phyloP scores from a whole-genome alignment of 2,113 vertebrate species.

The Eulacestoma nigropectus region DNA sequence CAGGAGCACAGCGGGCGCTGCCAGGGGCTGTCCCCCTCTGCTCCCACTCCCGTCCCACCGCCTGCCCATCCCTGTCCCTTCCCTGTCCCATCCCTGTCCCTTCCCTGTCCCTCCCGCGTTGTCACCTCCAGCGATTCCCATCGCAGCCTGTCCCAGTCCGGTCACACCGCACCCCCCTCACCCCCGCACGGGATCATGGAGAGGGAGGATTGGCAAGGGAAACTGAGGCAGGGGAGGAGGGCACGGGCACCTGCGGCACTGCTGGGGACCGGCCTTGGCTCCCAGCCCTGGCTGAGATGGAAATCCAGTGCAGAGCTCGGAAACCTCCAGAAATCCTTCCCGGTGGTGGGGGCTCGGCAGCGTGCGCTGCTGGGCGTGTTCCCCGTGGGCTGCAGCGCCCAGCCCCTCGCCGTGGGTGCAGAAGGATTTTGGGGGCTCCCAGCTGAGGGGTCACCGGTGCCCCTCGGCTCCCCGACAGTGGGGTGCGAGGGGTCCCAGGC shows the following conservation, averaged over 20 bases:
- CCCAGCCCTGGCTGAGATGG: neutral
- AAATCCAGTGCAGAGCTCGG: neutral
- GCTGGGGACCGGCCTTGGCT: neutral
- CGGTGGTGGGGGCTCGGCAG: neutral
- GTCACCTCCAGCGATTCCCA: neutral
- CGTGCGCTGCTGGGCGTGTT: rapidly evolving
- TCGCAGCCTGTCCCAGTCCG: rapidly evolving
- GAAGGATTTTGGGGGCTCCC: neutral
- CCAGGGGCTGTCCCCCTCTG: neutral
- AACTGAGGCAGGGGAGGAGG: neutral
- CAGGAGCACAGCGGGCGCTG: no score
- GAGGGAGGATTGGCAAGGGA: neutral
- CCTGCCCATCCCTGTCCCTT: neutral
- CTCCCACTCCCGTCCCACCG: neutral
- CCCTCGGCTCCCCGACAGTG: neutral
- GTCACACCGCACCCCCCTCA: neutral
- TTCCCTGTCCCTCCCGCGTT: neutral
- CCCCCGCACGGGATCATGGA: rapidly evolving
- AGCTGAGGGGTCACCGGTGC: neutral
- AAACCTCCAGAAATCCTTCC: neutral
- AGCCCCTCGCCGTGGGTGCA: rapidly evolving
- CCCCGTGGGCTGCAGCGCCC: neutral
- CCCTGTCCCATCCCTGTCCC: neutral
- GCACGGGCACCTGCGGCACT: neutral
- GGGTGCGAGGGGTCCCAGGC: rapidly evolving